Conservation (phyloP, 2,113 vertebrate species). For the Caretta caretta region DNA sequence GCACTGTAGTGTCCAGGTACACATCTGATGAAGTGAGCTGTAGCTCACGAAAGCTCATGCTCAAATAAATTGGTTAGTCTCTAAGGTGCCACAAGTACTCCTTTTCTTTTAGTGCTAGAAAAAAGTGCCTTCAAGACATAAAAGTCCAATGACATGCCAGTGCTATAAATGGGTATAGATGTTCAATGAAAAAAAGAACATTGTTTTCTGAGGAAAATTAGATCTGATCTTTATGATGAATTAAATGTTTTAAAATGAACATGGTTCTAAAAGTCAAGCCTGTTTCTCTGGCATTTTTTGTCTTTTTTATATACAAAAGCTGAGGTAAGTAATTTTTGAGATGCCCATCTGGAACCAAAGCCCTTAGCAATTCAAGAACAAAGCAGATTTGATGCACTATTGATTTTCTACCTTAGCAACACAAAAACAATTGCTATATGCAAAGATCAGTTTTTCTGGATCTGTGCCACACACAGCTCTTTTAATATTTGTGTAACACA, state of each 20-base stretch:
- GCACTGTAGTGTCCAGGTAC: no score
- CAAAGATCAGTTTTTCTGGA: slow-evolving; percentile 48
- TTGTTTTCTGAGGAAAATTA: neutral
- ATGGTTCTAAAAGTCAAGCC: neutral
- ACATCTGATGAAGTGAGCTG: no score
- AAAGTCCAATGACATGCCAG: neutral
- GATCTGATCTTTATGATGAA: neutral
- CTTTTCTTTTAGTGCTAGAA: neutral
- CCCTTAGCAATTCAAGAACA: slow-evolving; percentile 53
- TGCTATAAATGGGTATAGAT: neutral
- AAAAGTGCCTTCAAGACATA: neutral
- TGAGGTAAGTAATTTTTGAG: slow-evolving; percentile 59
- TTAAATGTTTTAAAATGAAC: slow-evolving; percentile 1
- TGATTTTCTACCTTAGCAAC: slow-evolving; percentile 70
- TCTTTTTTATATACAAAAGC: slow-evolving; percentile 4
- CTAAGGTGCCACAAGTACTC: no score
- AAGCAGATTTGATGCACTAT: slow-evolving; percentile 65
- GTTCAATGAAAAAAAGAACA: neutral
- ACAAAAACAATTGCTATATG: slow-evolving; percentile 53
- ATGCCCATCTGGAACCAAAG: slow-evolving; percentile 57
- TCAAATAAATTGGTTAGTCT: no score
- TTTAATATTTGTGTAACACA: slow-evolving; percentile 5
- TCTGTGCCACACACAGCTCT: slow-evolving; percentile 36
- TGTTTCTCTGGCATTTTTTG: neutral
- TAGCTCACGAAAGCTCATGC: no score